phyloP scores from a whole-genome alignment of 2,888 invertebrate genomes.

The Cataglyphis albicans region DNA sequence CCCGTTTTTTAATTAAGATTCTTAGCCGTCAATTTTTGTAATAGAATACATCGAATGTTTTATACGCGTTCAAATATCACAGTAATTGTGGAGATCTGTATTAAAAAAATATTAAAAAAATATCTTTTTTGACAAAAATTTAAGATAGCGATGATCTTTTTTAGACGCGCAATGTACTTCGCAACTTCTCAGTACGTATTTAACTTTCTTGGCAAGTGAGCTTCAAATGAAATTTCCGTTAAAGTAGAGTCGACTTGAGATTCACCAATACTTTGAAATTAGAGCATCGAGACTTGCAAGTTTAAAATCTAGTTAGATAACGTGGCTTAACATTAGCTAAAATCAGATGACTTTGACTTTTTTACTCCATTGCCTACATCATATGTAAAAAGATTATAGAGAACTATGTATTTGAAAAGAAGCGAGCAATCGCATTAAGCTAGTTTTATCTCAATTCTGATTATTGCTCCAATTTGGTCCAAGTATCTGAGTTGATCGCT shows the following conservation, averaged over 20 bases:
- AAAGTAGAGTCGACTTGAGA: slow-evolving; percentile 20
- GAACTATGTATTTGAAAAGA: neutral
- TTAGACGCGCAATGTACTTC: slow-evolving; percentile 6
- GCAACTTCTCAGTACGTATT: slow-evolving; percentile 17
- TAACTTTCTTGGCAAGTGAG: slow-evolving; percentile 26
- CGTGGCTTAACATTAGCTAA: neutral
- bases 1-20: neutral
- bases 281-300: slow-evolving; percentile 8
- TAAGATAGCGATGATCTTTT: neutral
- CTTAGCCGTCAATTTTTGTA: neutral
- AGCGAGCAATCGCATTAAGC: neutral
- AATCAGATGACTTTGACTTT: neutral
- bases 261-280: slow-evolving; percentile 16
- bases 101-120: neutral
- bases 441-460: neutral
- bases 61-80: neutral
- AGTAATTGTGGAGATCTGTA: neutral
- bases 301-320: neutral
- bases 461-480: neutral
- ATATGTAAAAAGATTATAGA: neutral
- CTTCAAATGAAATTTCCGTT: slow-evolving; percentile 40
- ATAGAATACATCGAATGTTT: neutral
- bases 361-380: neutral
- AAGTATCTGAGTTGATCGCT: slow-evolving; percentile 8
- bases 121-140: slow-evolving; percentile 28